Conservation (phyloP, 2,113 vertebrate species). For the Tragelaphus imberbis region DNA sequence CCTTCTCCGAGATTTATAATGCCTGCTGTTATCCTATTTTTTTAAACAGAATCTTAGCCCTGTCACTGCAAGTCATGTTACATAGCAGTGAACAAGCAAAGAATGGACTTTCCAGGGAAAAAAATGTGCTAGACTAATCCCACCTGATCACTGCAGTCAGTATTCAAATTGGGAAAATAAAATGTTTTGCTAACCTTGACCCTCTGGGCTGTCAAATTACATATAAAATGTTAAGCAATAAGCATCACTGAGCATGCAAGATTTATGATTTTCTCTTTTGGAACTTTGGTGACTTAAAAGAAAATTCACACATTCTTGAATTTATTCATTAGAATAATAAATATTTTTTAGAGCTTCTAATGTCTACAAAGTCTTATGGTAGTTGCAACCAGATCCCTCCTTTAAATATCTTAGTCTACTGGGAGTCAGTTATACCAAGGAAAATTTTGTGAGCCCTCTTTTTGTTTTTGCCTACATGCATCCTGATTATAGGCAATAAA, state of each 20-base stretch:
- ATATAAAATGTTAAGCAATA: background rate
- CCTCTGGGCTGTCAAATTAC: background rate
- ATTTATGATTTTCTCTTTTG: conserved; percentile 27
- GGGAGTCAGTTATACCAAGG: background rate
- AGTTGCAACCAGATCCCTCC: background rate
- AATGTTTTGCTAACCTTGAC: background rate
- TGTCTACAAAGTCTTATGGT: background rate
- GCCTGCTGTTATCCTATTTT: background rate
- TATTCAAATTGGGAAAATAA: conserved; percentile 16
- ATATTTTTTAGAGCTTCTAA: background rate
- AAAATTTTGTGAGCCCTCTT: background rate
- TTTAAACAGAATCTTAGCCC: background rate
- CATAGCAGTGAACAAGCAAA: conserved; percentile 17
- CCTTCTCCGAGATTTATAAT: background rate
- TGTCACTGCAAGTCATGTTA: background rate
- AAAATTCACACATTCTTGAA: background rate
- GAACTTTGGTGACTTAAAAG: background rate
- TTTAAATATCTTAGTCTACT: background rate
- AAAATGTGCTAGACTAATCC: background rate
- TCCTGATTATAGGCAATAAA: background rate
- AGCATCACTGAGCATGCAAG: background rate
- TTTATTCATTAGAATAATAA: conserved; percentile 28
- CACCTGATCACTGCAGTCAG: background rate
- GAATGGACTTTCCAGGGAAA: background rate
- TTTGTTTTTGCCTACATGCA: background rate